Conservation (phyloP, 2,888 invertebrate genomes). For the Gastrophysa polygoni region DNA sequence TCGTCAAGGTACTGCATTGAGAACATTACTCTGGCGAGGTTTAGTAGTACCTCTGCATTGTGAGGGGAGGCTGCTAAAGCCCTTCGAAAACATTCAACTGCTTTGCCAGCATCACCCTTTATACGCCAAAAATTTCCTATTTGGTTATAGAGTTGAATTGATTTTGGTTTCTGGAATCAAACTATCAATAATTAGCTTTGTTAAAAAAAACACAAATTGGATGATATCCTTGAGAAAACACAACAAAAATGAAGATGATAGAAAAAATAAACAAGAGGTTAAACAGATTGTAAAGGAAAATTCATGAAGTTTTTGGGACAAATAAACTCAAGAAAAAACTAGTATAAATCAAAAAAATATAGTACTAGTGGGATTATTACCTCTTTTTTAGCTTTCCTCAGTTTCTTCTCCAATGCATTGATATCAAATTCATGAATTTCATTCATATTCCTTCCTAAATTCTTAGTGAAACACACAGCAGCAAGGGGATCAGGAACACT, state of each 20-base stretch:
- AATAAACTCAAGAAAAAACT: too few species aligned
- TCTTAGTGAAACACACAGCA: slow-evolving; percentile 76
- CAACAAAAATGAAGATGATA: too few species aligned
- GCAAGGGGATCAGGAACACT: slow-evolving; percentile 85
- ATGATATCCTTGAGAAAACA: too few species aligned
- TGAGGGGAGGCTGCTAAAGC: slow-evolving; percentile 85
- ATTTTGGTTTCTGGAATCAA: slow-evolving; percentile 71
- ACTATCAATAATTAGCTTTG: background rate
- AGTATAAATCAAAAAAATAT: too few species aligned
- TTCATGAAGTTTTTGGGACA: too few species aligned
- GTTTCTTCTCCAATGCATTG: slow-evolving; percentile 72
- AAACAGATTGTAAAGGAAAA: too few species aligned
- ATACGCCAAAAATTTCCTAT: slow-evolving; percentile 93
- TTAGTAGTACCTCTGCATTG: slow-evolving; percentile 84
- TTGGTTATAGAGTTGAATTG: slow-evolving; percentile 85
- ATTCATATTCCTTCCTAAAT: slow-evolving; percentile 63
- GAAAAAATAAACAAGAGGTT: too few species aligned
- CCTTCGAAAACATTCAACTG: slow-evolving; percentile 88
- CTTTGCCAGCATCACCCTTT: slow-evolving; percentile 83
- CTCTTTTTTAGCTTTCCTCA: slow-evolving; percentile 80
- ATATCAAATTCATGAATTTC: slow-evolving; percentile 72
- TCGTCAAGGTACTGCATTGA: slow-evolving; percentile 89
- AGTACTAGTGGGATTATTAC: slow-evolving; percentile 47
- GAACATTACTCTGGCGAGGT: slow-evolving; percentile 82
- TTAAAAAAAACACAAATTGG: too few species aligned